Evolutionary conservation across 64 coral and sea anemone species (phyloP).

Genomic region (Catalaphyllia jardinei): DNA sequence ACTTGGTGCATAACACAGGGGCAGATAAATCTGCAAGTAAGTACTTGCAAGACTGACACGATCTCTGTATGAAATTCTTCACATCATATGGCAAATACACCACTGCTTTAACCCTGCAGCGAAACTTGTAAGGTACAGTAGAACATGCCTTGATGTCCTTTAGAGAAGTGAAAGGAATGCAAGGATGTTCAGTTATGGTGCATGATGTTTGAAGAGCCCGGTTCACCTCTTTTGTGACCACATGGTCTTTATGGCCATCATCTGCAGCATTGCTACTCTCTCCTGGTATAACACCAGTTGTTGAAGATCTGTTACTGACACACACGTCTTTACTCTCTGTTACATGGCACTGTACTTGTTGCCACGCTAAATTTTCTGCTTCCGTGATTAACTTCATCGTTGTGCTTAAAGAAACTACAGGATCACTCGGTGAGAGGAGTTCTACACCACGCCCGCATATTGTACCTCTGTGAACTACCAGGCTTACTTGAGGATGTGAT

Average conservation of each 20-base stretch:
- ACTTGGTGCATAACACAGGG: slow-evolving; percentile 14
- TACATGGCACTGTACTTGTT: background rate
- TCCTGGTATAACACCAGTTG: background rate
- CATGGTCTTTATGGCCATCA: background rate
- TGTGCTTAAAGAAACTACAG: slow-evolving; percentile 3
- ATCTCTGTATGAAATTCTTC: slow-evolving; percentile 54
- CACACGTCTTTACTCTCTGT: background rate
- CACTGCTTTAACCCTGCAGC: slow-evolving; percentile 64
- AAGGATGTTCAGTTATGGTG: slow-evolving; percentile 68
- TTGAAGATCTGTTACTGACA: background rate
- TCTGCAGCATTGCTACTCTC: background rate
- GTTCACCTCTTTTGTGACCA: background rate
- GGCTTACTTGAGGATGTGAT: background rate
- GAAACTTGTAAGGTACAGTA: slow-evolving; percentile 76
- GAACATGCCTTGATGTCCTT: slow-evolving; percentile 50
- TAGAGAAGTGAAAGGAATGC: slow-evolving; percentile 59
- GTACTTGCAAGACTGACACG: slow-evolving; percentile 53
- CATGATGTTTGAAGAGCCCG: slow-evolving; percentile 72
- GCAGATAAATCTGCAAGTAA: background rate
- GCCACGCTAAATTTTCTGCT: background rate
- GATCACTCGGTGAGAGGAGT: background rate
- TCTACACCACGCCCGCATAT: slow-evolving; percentile 43
- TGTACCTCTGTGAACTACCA: slow-evolving; percentile 21
- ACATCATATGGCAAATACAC: slow-evolving; percentile 57
- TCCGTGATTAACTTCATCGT: background rate